Evolutionary conservation across 2,113 vertebrate species (phyloP).

Genomic region (Daubentonia madagascariensis): DNA sequence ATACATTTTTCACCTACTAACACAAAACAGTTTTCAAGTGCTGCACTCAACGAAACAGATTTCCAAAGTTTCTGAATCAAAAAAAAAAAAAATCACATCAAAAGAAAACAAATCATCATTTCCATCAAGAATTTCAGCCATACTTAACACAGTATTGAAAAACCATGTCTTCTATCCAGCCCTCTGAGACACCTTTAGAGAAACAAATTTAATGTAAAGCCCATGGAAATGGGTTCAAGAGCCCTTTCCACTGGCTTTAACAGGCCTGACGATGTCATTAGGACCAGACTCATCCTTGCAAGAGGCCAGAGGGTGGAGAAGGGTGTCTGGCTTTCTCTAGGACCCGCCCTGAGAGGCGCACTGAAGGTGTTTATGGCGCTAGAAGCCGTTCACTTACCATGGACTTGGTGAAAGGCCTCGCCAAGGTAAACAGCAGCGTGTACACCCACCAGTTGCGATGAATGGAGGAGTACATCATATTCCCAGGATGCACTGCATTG

Average conservation of each 20-base stretch:
- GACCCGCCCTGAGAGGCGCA: background rate
- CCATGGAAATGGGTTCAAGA: background rate
- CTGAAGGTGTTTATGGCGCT: background rate
- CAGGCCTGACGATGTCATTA: rapidly evolving
- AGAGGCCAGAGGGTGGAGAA: slow-evolving; percentile 27
- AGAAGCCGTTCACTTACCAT: slow-evolving; percentile 88
- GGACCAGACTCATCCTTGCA: background rate
- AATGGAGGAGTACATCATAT: slow-evolving; percentile 95
- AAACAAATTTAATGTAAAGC: background rate
- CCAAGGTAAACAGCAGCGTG: slow-evolving; percentile 93
- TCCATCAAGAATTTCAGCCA: background rate
- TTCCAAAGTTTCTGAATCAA: background rate
- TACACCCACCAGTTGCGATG: slow-evolving; percentile 96
- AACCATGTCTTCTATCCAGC: background rate
- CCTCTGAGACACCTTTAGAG: background rate
- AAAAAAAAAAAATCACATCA: background rate
- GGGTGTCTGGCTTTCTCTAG: slow-evolving; percentile 45
- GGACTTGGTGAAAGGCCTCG: slow-evolving; percentile 96
- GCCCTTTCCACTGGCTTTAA: background rate
- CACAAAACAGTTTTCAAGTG: background rate
- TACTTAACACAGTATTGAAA: background rate
- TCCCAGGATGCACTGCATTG: slow-evolving; percentile 95
- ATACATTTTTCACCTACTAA: background rate
- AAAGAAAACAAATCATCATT: background rate
- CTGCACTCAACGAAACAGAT: background rate